A percentile compares a stretch with the other conserved stretches of the same genome.
phyloP scores from a whole-genome alignment of 2,888 invertebrate genomes.

The Formica aserva region DNA sequence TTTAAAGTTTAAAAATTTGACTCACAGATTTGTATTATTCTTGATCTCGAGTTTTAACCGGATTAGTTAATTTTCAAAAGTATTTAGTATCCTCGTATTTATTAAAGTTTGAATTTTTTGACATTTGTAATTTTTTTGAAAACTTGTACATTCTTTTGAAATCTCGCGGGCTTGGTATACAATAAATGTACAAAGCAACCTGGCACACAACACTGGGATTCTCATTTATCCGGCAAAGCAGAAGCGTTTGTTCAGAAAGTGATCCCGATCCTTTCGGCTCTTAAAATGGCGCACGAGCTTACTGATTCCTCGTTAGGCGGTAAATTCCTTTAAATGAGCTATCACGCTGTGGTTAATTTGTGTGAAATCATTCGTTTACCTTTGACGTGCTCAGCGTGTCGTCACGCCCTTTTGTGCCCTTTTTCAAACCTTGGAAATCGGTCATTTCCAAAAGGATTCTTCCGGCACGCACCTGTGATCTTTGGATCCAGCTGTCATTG shows the following conservation, averaged over 20 bases:
- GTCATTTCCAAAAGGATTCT: constrained; percentile 66
- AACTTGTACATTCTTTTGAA: background rate
- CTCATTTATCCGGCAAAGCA: background rate
- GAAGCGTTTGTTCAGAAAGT: background rate
- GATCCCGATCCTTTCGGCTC: background rate
- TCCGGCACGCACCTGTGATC: constrained; percentile 71
- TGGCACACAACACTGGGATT: background rate
- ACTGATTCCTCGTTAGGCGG: constrained; percentile 57
- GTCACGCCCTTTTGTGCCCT: constrained; percentile 79
- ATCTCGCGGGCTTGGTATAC: background rate
- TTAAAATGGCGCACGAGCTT: constrained; percentile 53
- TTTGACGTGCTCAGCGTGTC: constrained; percentile 75
- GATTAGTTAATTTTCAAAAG: background rate
- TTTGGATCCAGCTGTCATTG: constrained; percentile 71
- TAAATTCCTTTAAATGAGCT: constrained; percentile 35
- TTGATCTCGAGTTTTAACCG: background rate
- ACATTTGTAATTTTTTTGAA: background rate
- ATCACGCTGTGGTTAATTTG: constrained; percentile 79
- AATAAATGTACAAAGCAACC: background rate
- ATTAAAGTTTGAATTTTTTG: background rate
- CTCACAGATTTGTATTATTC: background rate
- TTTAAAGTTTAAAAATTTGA: background rate
- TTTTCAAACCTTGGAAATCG: constrained; percentile 69
- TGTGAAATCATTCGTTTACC: constrained; percentile 80
- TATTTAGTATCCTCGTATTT: background rate